Evolutionary conservation across 2,113 vertebrate species (phyloP), one percentile per base, ranked within the genome.

Genomic region (Megaceryle maxima): DNA sequence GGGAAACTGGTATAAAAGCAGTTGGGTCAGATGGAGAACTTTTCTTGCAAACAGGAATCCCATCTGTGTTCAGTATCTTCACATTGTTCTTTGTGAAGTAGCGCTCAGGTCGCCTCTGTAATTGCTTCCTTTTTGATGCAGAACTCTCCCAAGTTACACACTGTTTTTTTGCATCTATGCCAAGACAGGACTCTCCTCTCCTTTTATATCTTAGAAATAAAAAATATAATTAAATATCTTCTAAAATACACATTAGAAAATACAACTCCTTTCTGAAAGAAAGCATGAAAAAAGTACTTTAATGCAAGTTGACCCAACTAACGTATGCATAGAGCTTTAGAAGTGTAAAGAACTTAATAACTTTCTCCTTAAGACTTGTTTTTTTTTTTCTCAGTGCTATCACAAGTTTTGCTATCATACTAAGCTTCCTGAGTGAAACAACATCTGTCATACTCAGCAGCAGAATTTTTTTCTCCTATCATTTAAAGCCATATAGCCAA

Each of bases 141-240:
- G 98, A 92, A 46, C 97, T 98, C 26, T 98, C 98, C 99, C 99
- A 99, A 73, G 82, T 97, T 77, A 99, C 91, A 50, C 92, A 95
- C 72, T 99, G 99, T 26, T 91, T 98, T 94, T 92, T 98, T 11
- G 93, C 91, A 88, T 99, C 96, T 90, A 99, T 96, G 59, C 99
- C 99, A 84, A 99, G 97, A 56, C 98, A 98, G 11, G 98, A 99
- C 43, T 96, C 96, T 59, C 99, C 99, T 97, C 98, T 99, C 94
- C 99, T 98, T 97, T 85, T 99, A 69, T 99, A 99, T 55, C 99
- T 99, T 83, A 44, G 25, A 91, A 97, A 39, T 35, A 76, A 87
- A 88, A 51, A 93, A 88, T 17, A 86, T 35, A 85, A 86, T 83
- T 68, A 88, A 91, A 56, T 25, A 50, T 43, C 17, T 33, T 92